These are phyloP conservation scores for Aphelenchoides bicaudatus DNA, from an alignment of 2,888 invertebrate genomes.

Conservation along the genomic window DNA sequence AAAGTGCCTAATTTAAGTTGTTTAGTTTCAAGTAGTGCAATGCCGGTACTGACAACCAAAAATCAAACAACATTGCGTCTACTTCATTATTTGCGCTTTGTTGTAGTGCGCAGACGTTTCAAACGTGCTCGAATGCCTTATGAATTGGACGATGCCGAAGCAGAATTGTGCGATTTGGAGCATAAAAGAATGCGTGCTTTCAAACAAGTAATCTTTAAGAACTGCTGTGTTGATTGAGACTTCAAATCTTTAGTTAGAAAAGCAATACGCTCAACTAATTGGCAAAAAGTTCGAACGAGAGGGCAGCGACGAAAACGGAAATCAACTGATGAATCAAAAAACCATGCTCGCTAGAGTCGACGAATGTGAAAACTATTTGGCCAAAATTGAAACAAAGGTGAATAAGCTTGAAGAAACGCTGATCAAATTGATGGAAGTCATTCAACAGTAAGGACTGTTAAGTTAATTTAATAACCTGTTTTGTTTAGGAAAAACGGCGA, in stretches of 20 bases:
- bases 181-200: conserved; percentile 31
- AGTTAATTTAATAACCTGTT: no score
- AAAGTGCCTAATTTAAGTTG: not conserved
- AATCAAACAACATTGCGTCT: conserved; percentile 47
- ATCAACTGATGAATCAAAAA: no score
- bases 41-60: conserved; percentile 29
- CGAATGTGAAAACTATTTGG: not conserved
- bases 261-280: not conserved
- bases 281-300: no score
- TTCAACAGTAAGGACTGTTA: not conserved
- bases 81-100: conserved; percentile 46
- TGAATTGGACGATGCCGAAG: conserved; percentile 44
- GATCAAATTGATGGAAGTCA: not conserved
- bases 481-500: no score
- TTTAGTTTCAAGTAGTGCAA: conserved; percentile 1
- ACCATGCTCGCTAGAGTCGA: no score
- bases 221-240: not conserved
- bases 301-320: no score
- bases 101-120: conserved; percentile 34
- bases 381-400: not conserved
- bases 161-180: conserved; percentile 46
- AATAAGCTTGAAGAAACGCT: not conserved
- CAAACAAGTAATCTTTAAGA: not conserved
- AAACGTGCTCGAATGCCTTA: conserved; percentile 44
- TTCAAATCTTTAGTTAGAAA: conserved; percentile 2